A percentile compares a stretch with the other conserved stretches of the same genome.
Evolutionary conservation across 2,113 vertebrate genomes (phyloP).

Genomic region (Neoarius graeffei): DNA sequence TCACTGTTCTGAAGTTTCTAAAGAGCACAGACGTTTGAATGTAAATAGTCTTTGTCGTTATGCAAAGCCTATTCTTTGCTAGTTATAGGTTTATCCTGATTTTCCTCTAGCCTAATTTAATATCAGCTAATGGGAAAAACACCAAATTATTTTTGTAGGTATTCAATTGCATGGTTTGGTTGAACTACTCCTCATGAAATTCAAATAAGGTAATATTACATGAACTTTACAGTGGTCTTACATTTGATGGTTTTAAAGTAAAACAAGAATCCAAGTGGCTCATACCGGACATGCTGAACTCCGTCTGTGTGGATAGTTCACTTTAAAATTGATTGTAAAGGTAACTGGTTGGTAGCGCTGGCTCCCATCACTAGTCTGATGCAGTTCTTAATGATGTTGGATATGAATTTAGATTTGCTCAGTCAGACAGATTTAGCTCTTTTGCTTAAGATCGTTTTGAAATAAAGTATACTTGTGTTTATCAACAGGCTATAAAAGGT

Average conservation of each 20-base stretch:
- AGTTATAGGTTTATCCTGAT: neutral
- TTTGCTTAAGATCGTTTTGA: neutral
- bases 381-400: neutral
- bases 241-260: neutral
- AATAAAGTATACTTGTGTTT: neutral
- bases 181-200: neutral
- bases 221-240: constrained; percentile 1
- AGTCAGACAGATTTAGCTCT: neutral
- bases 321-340: neutral
- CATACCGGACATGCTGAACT: neutral
- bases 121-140: neutral
- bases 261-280: neutral
- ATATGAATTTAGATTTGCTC: neutral
- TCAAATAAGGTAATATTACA: neutral
- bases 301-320: neutral
- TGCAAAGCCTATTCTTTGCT: constrained; percentile 30
- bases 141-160: neutral
- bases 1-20: constrained; percentile 18
- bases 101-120: neutral
- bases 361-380: neutral
- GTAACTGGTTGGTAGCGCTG: neutral
- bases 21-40: constrained; percentile 47
- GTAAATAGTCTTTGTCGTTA: constrained; percentile 40
- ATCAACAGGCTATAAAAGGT: neutral
- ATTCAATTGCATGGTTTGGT: neutral